Conservation (phyloP, 37 sponge, comb jelly and placozoan species). For the Halisarca cf. caerulea region DNA sequence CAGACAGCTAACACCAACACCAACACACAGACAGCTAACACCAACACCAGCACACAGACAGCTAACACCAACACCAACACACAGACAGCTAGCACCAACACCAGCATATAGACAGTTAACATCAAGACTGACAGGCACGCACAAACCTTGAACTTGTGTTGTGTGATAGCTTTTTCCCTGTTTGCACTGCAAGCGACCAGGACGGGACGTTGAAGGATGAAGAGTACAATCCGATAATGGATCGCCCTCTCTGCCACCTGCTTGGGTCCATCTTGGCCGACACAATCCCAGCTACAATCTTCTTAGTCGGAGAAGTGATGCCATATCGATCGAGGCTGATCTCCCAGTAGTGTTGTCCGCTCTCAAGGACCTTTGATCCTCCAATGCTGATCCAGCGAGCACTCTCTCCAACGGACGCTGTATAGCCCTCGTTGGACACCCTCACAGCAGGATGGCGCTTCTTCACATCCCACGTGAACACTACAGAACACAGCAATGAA, state of each 20-base stretch:
- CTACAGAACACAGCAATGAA: constrained; percentile 12
- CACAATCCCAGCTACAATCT: constrained; percentile 42
- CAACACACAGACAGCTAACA: no score
- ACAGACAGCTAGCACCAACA: no score
- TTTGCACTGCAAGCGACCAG: constrained; percentile 50
- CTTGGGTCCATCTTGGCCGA: not conserved
- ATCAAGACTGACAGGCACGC: no score
- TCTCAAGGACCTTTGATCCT: constrained; percentile 35
- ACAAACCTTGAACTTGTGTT: constrained; percentile 6
- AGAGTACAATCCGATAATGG: not conserved
- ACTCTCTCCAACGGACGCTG: constrained; percentile 49
- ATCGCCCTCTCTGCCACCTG: not conserved
- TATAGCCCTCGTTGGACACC: constrained; percentile 38
- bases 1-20: no score
- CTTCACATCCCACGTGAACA: constrained; percentile 47
- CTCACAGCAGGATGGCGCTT: constrained; percentile 19
- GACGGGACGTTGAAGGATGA: constrained; percentile 33
- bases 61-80: no score
- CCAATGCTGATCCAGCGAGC: constrained; percentile 48
- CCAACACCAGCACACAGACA: no score
- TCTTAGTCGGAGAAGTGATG: constrained; percentile 33
- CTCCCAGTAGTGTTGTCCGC: constrained; percentile 60
- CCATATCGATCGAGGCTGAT: constrained; percentile 51
- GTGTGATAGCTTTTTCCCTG: constrained; percentile 50
- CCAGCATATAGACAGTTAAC: no score